Conservation (phyloP, 1,140 invertebrate genomes). For the Pseudomyrmex cubaensis region DNA sequence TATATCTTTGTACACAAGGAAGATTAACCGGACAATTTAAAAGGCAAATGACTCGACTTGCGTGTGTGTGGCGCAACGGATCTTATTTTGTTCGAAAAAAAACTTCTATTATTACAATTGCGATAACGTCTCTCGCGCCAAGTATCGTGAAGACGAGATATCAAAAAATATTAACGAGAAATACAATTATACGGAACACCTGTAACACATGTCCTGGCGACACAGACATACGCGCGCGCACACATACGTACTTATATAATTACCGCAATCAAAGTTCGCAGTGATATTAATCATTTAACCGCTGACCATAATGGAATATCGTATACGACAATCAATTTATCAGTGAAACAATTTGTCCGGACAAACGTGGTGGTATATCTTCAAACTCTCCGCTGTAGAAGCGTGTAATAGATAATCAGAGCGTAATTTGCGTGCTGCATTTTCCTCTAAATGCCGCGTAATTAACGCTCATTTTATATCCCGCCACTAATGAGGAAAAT, state of each 20-base stretch:
- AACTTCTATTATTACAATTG: too few relatives aligned
- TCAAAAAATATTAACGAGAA: too few relatives aligned
- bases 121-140: too few relatives aligned
- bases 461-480: conserved; percentile 47
- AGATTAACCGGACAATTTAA: too few relatives aligned
- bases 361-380: neutral
- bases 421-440: conserved; percentile 37
- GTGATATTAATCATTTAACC: conserved; percentile 51
- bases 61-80: neutral
- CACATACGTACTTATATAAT: neutral
- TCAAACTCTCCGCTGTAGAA: neutral
- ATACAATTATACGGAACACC: too few relatives aligned
- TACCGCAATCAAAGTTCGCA: conserved; percentile 28
- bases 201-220: too few relatives aligned
- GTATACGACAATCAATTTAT: conserved; percentile 48
- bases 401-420: conserved; percentile 48
- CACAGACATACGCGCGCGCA: too few relatives aligned
- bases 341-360: conserved; percentile 30
- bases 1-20: too few relatives aligned
- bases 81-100: too few relatives aligned
- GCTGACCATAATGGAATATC: conserved; percentile 31
- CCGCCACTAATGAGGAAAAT: conserved; percentile 44
- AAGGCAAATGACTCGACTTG: neutral
- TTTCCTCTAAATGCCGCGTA: conserved; percentile 30
- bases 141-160: too few relatives aligned